Percentiles rank a stretch among this genome's conserved stretches.
Conservation (phyloP, 2,797 vertebrate genomes). For the Coregonus sp. region DNA sequence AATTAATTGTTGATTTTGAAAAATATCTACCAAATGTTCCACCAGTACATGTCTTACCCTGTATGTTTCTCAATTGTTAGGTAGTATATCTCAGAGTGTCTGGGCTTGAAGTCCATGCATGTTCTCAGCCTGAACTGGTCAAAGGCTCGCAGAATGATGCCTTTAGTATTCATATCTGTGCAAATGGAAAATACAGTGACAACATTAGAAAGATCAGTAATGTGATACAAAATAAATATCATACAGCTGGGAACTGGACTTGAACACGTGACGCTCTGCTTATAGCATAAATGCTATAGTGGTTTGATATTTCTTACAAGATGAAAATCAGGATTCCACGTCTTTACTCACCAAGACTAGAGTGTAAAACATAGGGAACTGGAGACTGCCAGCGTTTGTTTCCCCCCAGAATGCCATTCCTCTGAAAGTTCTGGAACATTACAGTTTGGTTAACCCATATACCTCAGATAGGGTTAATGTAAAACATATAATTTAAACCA, state of each 20-base stretch:
- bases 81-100: constrained; percentile 77
- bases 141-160: constrained; percentile 80
- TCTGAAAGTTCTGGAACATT: neutral
- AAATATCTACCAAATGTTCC: neutral
- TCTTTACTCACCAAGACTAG: constrained; percentile 6
- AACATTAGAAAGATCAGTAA: too few species aligned
- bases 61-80: constrained; percentile 74
- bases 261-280: too few species aligned
- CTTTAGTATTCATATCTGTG: constrained; percentile 85
- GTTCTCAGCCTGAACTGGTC: constrained; percentile 86
- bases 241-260: too few species aligned
- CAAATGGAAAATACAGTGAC: neutral
- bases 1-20: too few species aligned
- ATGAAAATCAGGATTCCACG: neutral
- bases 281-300: neutral
- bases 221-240: too few species aligned
- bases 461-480: neutral
- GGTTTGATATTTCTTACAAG: neutral
- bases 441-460: neutral
- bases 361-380: constrained; percentile 20
- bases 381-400: neutral
- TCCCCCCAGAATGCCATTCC: neutral
- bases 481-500: too few species aligned
- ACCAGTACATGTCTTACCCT: constrained; percentile 73
- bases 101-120: constrained; percentile 87